Conservation (phyloP, 2,113 vertebrate genomes). For the Mesoclemmys tuberculata region DNA sequence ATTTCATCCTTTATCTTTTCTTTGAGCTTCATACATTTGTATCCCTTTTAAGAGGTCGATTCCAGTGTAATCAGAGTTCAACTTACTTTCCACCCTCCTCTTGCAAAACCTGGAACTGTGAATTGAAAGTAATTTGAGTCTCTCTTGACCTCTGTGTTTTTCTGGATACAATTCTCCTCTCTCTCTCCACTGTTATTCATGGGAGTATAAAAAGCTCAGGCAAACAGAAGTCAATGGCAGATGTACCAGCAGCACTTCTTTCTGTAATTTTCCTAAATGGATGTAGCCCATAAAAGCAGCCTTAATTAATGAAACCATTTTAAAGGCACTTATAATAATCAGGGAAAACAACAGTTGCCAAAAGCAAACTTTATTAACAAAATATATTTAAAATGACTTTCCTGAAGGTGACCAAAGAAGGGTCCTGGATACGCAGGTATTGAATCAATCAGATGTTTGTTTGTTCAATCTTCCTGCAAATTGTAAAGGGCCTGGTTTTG, state of each 20-base stretch:
- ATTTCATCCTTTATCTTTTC: constrained; percentile 28
- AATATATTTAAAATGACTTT: constrained; percentile 33
- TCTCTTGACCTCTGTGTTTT: constrained; percentile 55
- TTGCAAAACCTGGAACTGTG: constrained; percentile 22
- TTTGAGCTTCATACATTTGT: not conserved
- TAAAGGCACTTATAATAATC: constrained; percentile 61
- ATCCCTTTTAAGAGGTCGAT: constrained; percentile 25
- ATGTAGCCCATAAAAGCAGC: constrained; percentile 55
- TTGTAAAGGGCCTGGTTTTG: not conserved
- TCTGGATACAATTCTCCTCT: constrained; percentile 58
- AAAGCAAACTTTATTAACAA: constrained; percentile 58
- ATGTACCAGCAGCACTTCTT: constrained; percentile 43
- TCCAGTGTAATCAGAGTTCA: constrained; percentile 7
- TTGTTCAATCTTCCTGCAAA: constrained; percentile 19
- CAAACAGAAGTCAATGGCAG: constrained; percentile 62
- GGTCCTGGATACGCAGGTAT: not conserved
- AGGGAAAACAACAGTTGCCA: constrained; percentile 45
- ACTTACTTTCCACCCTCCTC: constrained; percentile 56
- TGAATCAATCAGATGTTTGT: not conserved
- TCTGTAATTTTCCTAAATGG: constrained; percentile 54
- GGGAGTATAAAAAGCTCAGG: constrained; percentile 36
- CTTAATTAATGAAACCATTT: constrained; percentile 60
- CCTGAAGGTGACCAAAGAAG: constrained; percentile 32
- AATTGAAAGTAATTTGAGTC: constrained; percentile 1
- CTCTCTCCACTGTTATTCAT: constrained; percentile 12